Percentiles rank a stretch among this genome's conserved stretches.
Evolutionary conservation across 2,888 invertebrate genomes (phyloP).

Genomic region (Ophioninae sp.): DNA sequence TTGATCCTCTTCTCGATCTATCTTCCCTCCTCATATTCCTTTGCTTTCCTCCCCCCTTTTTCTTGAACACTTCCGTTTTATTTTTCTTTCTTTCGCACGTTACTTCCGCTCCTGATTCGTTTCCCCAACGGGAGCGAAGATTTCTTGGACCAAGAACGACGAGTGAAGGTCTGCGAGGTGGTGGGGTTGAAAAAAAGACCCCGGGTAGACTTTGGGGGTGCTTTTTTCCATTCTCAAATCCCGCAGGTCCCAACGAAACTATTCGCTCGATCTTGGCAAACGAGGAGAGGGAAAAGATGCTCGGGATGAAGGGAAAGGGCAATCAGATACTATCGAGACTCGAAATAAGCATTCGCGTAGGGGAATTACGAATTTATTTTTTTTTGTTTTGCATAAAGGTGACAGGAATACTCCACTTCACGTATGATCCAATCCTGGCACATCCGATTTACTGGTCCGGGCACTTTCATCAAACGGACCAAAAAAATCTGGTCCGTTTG

Average conservation of each 20-base stretch:
- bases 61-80: not conserved
- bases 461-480: too few relatives aligned
- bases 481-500: too few relatives aligned
- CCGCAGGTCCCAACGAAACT: constrained; percentile 56
- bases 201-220: constrained; percentile 42
- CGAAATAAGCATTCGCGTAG: constrained; percentile 27
- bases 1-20: not conserved
- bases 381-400: constrained; percentile 48
- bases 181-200: constrained; percentile 33
- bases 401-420: too few relatives aligned
- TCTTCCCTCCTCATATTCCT: constrained; percentile 35
- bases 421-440: too few relatives aligned
- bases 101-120: constrained; percentile 42
- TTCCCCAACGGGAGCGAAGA: constrained; percentile 49
- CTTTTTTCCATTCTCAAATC: constrained; percentile 39
- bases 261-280: constrained; percentile 57
- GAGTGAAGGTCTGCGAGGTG: constrained; percentile 28
- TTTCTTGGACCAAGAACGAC: constrained; percentile 33
- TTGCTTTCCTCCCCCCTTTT: constrained; percentile 12
- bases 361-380: constrained; percentile 52
- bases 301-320: constrained; percentile 7
- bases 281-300: constrained; percentile 26
- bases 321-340: constrained; percentile 60
- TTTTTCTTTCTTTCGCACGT: constrained; percentile 17
- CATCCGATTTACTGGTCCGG: too few relatives aligned